phyloP scores from a whole-genome alignment of 1,140 invertebrate species.

The Polyergus mexicanus region DNA sequence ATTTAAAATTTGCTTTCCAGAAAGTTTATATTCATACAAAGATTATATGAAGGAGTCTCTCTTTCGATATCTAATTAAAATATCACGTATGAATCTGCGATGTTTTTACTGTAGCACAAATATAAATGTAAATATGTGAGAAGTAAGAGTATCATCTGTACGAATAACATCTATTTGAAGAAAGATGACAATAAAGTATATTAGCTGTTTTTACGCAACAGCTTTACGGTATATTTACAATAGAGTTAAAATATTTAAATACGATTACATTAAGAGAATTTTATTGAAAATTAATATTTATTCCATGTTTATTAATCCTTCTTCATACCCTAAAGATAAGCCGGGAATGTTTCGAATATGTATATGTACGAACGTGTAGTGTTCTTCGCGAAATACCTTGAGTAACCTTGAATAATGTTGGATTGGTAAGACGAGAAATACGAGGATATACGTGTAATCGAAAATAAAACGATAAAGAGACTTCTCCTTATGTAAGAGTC shows the following conservation, averaged over 20 bases:
- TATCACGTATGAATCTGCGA: not conserved
- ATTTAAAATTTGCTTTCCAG: not conserved
- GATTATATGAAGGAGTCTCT: not conserved
- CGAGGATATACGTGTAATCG: not conserved
- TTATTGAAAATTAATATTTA: not conserved
- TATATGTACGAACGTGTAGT: not conserved
- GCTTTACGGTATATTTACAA: not conserved
- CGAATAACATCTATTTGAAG: no score
- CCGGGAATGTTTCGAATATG: not conserved
- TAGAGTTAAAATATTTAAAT: not conserved
- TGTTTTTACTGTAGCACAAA: not conserved
- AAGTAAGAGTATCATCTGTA: not conserved
- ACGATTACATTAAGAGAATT: not conserved
- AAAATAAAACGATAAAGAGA: not conserved
- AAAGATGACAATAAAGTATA: no score
- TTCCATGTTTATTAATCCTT: not conserved
- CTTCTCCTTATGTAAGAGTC: slow-evolving; percentile 1
- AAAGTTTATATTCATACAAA: not conserved
- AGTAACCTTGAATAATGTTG: slow-evolving; percentile 5
- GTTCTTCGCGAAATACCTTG: not conserved
- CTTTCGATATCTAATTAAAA: not conserved
- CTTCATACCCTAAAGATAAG: not conserved
- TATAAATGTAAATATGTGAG: not conserved
- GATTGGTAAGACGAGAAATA: not conserved
- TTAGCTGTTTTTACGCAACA: no score